Percentiles rank a stretch among this genome's conserved stretches.
Conservation (phyloP, 1,140 invertebrate genomes). For the Pseudoatta argentina region DNA sequence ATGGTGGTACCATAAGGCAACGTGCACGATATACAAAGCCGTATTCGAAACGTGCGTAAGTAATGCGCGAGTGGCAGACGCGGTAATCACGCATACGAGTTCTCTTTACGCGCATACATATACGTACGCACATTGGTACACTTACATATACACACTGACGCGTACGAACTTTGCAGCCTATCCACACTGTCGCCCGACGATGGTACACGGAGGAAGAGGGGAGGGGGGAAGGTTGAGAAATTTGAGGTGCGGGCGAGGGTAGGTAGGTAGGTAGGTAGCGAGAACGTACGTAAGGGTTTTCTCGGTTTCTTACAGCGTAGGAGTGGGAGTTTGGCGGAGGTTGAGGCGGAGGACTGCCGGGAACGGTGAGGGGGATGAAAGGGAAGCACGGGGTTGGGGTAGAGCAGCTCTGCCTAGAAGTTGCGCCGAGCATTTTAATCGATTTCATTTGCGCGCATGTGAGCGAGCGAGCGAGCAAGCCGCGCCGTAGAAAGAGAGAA, state of each 20-base stretch:
- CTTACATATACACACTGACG: conserved; percentile 23
- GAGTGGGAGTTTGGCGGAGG: conserved; percentile 76
- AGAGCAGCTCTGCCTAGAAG: conserved; percentile 82
- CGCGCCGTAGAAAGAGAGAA: conserved; percentile 63
- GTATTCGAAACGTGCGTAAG: conserved; percentile 37
- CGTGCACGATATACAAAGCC: neutral
- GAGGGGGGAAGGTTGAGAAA: neutral
- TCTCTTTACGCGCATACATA: conserved; percentile 29
- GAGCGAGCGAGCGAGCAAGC: conserved; percentile 83
- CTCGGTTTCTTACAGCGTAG: conserved; percentile 83
- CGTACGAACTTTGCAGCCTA: conserved; percentile 63
- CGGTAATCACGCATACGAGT: conserved; percentile 66
- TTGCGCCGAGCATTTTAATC: conserved; percentile 87
- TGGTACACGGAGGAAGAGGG: conserved; percentile 18
- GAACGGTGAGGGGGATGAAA: conserved; percentile 43
- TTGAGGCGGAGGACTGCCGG: conserved; percentile 68
- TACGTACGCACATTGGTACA: neutral
- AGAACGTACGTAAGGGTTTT: conserved; percentile 84
- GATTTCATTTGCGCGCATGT: conserved; percentile 87
- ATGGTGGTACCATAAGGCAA: neutral
- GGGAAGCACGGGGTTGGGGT: conserved; percentile 66
- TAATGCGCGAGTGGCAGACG: conserved; percentile 32
- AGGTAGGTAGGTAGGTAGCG: conserved; percentile 66
- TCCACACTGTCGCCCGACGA: conserved; percentile 39
- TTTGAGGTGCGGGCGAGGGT: conserved; percentile 47